Evolutionary conservation across 2,113 vertebrate species (phyloP), one percentile per base, ranked within the genome.

Genomic region (Ardeotis arabs): DNA sequence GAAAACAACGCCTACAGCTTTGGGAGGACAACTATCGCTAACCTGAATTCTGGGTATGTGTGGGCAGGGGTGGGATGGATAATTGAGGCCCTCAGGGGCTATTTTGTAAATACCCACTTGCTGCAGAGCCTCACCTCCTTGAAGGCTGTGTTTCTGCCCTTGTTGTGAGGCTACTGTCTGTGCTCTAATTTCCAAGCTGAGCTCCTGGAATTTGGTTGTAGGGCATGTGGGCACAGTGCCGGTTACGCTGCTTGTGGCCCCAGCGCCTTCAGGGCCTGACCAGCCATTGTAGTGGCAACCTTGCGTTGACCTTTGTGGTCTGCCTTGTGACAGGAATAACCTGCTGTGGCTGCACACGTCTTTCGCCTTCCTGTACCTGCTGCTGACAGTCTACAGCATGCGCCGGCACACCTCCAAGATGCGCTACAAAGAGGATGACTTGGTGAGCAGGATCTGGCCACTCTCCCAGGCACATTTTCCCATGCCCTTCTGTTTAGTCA

Each of bases 361-460:
- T 45, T 99, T 99, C 73, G 99, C 99, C 83, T 99, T 99, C 97
- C 97, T 99, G 72, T 99, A 99, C 97, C 98, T 99, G 97, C 97
- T 99, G 96, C 98, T 99, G 97, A 99, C 99, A 0, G 99, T 99
- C 93, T 99, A 99, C 97, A 99, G 99, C 98, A 99, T 99, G 99
- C 98, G 99, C 21, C 98, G 99, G 35, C 99, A 99, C 97, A 99
- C 99, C 52, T 99, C 99, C 92, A 99, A 99, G 98, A 99, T 99
- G 99, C 99, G 98, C 96, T 99, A 99, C 98, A 99, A 99, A 92
- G 99, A 99, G 89, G 99, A 99, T 17, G 99, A 99, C 89, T 96
- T 99, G 99, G 99, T 99, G 92, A 98, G 96, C 81, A 73, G 84
- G 39, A 70, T 52, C 66, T 87, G 62, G 53, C 74, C 14, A 0